Evolutionary conservation across 2,888 invertebrate species (phyloP), one percentile per base, ranked within the genome.

Genomic region (Tachina grossa): DNA sequence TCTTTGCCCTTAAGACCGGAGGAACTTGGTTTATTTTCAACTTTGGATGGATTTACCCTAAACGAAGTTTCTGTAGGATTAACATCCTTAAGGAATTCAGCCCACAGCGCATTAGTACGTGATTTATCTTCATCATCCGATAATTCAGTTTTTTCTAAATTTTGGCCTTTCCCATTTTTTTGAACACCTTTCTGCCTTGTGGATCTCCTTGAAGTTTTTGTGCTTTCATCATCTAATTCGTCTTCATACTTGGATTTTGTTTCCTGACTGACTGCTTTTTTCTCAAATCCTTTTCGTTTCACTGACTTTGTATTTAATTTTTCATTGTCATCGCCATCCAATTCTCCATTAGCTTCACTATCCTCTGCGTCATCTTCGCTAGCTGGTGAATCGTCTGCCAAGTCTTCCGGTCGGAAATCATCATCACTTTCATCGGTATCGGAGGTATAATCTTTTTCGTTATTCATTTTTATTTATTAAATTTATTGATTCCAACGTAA

Each of bases 381-480:
- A 0, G 85, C 86, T 65, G 89, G 92, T 71, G 88, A 94, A 80
- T 93, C 94, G 51, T 94, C 94, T 86, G 93, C 94, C 72, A 86
- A 83, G 71, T 90, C 90, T 87, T 94, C 95, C 43, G 96, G 96
- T 84, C 95, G 94, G 90, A 96, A 97, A 90, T 97, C 97, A 87
- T 96, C 96, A 91, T 97, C 97, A 91, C 96, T 96, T 87, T 94
- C 93, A 89, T 97, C 96, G 87, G 96, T 95, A 77, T 95, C 96
- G 14, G 95, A 95, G 1, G 93, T 92, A 87, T 93, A 93, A 57
- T 94, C 93, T 87, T 93, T 92, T 83, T 92, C 91, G 86, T 93
- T 91, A 61, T 92, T 92, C 89, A 91, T 91, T 31, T 83, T 88
- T 13, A 51, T 31, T 3, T 47, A 45, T 39, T 57, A 6, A 72